Conservation (phyloP, 2,797 vertebrate genomes). For the Falco berigora region DNA sequence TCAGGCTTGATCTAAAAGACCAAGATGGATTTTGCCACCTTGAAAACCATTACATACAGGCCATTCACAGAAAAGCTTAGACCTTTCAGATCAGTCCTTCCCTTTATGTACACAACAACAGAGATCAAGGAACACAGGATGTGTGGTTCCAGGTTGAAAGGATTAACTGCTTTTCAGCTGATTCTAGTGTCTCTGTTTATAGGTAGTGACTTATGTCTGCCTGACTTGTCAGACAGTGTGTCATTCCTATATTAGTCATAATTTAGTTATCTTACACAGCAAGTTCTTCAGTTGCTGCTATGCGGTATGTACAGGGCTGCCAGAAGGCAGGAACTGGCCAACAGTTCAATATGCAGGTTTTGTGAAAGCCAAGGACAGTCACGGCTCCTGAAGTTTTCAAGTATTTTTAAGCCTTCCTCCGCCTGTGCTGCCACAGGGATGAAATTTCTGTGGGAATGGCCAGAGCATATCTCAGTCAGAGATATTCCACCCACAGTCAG, state of each 20-base stretch:
- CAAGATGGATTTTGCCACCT: background rate
- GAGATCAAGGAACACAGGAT: background rate
- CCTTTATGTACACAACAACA: background rate
- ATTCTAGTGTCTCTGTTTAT: background rate
- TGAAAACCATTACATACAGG: background rate
- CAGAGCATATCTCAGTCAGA: background rate
- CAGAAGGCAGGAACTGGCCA: background rate
- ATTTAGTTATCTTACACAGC: background rate
- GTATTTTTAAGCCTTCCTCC: background rate
- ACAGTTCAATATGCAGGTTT: background rate
- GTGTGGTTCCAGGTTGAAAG: background rate
- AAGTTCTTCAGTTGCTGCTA: background rate
- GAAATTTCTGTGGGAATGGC: background rate
- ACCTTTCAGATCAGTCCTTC: background rate
- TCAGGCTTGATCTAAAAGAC: background rate
- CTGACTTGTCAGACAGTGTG: slow-evolving; percentile 16
- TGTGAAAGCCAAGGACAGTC: background rate
- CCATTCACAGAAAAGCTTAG: background rate
- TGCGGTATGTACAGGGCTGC: background rate
- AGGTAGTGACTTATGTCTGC: background rate
- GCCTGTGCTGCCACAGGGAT: background rate
- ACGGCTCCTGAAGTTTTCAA: background rate
- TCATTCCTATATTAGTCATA: slow-evolving; percentile 38
- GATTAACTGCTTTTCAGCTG: background rate
- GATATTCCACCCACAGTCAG: background rate